These are phyloP conservation scores for Papilio elwesi DNA, from an alignment of 2,888 invertebrate genomes.

Conservation along the genomic window DNA sequence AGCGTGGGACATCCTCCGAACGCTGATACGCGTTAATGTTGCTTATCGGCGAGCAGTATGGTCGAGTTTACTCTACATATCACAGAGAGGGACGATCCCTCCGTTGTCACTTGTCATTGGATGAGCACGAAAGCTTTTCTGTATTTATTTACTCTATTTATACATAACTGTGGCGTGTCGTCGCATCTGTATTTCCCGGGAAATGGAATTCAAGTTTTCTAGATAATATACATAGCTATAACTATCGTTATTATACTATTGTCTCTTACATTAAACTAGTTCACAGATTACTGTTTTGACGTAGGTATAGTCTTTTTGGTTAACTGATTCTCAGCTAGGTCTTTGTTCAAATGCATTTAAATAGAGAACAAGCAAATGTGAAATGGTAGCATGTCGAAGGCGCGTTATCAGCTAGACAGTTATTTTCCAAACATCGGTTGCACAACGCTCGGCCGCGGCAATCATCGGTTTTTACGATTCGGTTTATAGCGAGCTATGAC, in stretches of 20 bases:
- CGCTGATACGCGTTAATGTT: constrained; percentile 48
- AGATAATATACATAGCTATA: background rate
- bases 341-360: constrained; percentile 6
- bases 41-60: constrained; percentile 50
- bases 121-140: constrained; percentile 76
- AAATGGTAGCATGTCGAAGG: constrained; percentile 31
- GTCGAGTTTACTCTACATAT: constrained; percentile 52
- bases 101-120: constrained; percentile 81
- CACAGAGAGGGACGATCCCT: constrained; percentile 77
- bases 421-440: constrained; percentile 65
- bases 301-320: background rate
- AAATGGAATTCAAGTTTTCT: background rate
- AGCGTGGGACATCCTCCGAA: constrained; percentile 78
- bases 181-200: constrained; percentile 34
- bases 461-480: constrained; percentile 66
- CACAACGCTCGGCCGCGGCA: constrained; percentile 60
- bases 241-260: background rate
- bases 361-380: constrained; percentile 13
- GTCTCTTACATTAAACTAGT: background rate
- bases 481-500: constrained; percentile 55
- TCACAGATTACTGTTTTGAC: background rate
- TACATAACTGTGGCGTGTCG: constrained; percentile 41
- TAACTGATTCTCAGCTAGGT: background rate
- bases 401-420: constrained; percentile 63
- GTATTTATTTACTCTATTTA: constrained; percentile 73